These are phyloP conservation scores for Andrena cerasifolii DNA, from an alignment of 1,140 invertebrate species.

Conservation along the genomic window DNA sequence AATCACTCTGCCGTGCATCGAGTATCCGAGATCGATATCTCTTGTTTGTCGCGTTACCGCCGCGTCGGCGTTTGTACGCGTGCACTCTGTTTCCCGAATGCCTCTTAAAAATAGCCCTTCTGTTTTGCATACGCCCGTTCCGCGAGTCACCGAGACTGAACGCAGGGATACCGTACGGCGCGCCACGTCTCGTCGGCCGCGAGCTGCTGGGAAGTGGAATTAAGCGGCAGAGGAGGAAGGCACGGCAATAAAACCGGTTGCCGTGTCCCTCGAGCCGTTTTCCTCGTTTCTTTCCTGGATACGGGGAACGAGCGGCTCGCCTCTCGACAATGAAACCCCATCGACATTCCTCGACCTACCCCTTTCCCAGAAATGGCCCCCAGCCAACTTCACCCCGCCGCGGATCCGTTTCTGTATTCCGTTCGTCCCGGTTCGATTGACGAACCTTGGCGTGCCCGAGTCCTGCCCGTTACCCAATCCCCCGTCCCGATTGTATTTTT, in stretches of 20 bases:
- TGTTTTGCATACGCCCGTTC: no score
- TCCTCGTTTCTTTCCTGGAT: conserved; percentile 36
- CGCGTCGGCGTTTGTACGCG: not conserved
- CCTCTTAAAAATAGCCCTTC: not conserved
- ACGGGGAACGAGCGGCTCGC: conserved; percentile 1
- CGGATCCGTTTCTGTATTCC: no score
- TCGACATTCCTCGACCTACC: not conserved
- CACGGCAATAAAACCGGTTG: conserved; percentile 43
- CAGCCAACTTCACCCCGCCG: no score
- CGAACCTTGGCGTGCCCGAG: no score
- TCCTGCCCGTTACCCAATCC: no score
- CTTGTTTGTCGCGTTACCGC: not conserved
- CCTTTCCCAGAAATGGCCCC: no score
- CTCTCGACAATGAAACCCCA: conserved; percentile 13
- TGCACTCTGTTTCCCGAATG: not conserved
- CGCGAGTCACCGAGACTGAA: not conserved
- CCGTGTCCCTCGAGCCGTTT: conserved; percentile 19
- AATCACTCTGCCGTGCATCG: not conserved
- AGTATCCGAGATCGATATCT: conserved; percentile 9
- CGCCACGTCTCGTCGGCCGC: not conserved
- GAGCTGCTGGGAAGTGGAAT: not conserved
- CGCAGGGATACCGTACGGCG: conserved; percentile 6
- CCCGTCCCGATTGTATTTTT: no score
- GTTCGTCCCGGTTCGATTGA: no score
- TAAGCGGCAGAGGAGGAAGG: conserved; percentile 3